Conservation (phyloP, 2,888 invertebrate genomes). For the Marronus borbonicus region DNA sequence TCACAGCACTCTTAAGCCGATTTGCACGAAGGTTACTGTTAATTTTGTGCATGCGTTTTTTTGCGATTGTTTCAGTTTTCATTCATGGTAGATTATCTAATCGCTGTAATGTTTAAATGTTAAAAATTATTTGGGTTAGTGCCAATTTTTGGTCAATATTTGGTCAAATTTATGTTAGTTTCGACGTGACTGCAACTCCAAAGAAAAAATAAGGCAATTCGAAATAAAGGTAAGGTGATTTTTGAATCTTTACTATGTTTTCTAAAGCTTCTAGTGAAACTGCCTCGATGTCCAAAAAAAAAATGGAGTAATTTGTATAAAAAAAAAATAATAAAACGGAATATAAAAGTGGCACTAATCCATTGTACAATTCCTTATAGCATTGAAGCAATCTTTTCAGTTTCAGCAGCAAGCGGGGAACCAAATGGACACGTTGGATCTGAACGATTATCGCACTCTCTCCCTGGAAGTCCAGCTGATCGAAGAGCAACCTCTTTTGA, state of each 20-base stretch:
- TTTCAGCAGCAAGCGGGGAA: slow-evolving; percentile 68
- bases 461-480: slow-evolving; percentile 81
- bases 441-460: slow-evolving; percentile 78
- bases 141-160: background rate
- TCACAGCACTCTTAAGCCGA: slow-evolving; percentile 54
- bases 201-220: too few relatives aligned
- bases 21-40: slow-evolving; percentile 27
- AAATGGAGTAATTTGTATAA: too few relatives aligned
- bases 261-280: too few relatives aligned
- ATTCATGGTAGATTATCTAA: slow-evolving; percentile 5
- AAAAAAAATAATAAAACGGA: background rate
- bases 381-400: slow-evolving; percentile 48
- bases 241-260: too few relatives aligned
- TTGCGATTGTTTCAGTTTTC: slow-evolving; percentile 27
- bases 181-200: too few relatives aligned
- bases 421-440: slow-evolving; percentile 75
- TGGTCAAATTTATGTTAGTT: too few relatives aligned
- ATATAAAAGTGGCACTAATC: background rate
- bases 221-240: too few relatives aligned
- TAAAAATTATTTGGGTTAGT: background rate
- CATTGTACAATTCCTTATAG: background rate
- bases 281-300: too few relatives aligned
- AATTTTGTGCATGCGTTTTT: slow-evolving; percentile 20
- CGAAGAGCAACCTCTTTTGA: slow-evolving; percentile 80
- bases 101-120: background rate